Conservation (phyloP, 1,140 invertebrate species). For the Arctopsyche grandis region DNA sequence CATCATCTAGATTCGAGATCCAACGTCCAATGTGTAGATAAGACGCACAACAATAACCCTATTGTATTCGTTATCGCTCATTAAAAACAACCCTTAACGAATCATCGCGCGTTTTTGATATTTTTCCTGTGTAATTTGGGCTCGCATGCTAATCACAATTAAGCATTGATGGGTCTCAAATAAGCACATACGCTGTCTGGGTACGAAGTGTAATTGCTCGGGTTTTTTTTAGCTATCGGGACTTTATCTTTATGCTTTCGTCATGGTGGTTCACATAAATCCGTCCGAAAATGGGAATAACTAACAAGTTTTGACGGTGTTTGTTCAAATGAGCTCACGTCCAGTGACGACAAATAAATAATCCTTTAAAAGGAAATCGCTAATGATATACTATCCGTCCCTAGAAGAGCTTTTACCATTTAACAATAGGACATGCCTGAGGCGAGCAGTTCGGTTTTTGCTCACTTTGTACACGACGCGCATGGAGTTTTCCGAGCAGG, state of each 20-base stretch:
- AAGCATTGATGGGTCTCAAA: too few relatives aligned
- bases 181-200: too few relatives aligned
- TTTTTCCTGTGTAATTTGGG: neutral
- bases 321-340: conserved; percentile 48
- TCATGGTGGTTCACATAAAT: conserved; percentile 18
- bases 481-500: conserved; percentile 31
- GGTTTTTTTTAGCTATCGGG: too few relatives aligned
- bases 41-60: conserved; percentile 15
- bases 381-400: conserved; percentile 60
- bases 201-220: too few relatives aligned
- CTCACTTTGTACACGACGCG: conserved; percentile 41
- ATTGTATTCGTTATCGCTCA: conserved; percentile 7
- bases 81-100: neutral
- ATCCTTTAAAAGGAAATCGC: conserved; percentile 61
- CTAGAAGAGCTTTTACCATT: conserved; percentile 35
- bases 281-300: conserved; percentile 38
- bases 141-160: neutral
- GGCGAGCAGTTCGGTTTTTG: conserved; percentile 31
- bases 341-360: conserved; percentile 62
- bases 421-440: conserved; percentile 37
- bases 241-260: neutral
- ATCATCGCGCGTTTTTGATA: neutral
- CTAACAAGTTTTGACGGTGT: conserved; percentile 50
- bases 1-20: neutral
- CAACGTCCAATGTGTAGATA: neutral